phyloP scores from a whole-genome alignment of 64 coral and sea anemone genomes.

The Montipora capricornis region DNA sequence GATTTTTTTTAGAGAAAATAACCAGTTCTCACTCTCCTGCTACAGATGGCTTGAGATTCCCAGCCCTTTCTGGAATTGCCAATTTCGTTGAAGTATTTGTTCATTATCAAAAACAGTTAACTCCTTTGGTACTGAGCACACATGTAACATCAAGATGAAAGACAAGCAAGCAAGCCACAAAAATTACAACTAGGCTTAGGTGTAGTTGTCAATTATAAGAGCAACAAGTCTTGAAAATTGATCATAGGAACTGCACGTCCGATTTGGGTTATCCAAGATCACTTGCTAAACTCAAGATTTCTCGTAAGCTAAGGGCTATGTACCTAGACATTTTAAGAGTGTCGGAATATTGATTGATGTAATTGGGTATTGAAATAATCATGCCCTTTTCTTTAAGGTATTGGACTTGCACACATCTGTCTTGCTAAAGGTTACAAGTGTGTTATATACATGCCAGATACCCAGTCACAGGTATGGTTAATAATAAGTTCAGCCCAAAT shows the following conservation, averaged over 20 bases:
- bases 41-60: too few species aligned
- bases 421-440: slow-evolving; percentile 97
- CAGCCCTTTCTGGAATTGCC: too few species aligned
- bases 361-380: neutral
- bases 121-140: too few species aligned
- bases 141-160: too few species aligned
- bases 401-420: slow-evolving; percentile 97
- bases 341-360: neutral
- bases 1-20: too few species aligned
- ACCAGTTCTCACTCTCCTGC: too few species aligned
- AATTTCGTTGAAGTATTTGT: too few species aligned
- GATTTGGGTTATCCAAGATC: neutral
- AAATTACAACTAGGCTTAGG: too few species aligned
- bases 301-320: neutral
- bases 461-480: slow-evolving; percentile 88
- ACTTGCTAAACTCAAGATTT: neutral
- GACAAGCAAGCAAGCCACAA: too few species aligned
- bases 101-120: too few species aligned
- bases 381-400: slow-evolving; percentile 59
- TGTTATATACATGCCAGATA: slow-evolving; percentile 97
- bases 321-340: neutral
- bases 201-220: too few species aligned
- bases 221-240: neutral
- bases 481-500: neutral
- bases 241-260: neutral